Base-by-base conservation (phyloP, 2,113 vertebrate species). In the Ranitomeya variabilis region DNA sequence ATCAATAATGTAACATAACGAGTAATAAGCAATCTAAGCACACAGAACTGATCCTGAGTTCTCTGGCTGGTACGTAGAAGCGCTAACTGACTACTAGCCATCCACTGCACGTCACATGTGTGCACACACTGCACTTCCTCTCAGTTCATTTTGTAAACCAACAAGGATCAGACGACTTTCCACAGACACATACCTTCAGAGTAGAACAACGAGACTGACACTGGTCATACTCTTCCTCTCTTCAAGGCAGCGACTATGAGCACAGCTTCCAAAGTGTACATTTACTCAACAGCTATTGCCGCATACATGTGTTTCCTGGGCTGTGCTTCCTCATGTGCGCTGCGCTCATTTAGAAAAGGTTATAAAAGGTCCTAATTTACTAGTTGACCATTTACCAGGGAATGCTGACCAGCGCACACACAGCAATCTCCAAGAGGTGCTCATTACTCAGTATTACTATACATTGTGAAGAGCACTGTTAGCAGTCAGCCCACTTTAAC, bases 291-390 rank as follows among this genome's bases (percentile, higher is more conserved):
- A 66, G 83, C 31, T 76, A 89, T 89, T 74, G 21, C 37, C 80
- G 31, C 69, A 89, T 26, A 79, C 86, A 82, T 74, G 26, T 77
- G 81, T 37, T 89, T 89, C 87, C 87, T 89, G 87, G 37, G 45
- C 80, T 37, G 80, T 15, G 62, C 59, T 77, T 89, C 80, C 80
- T 83, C 6, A 45, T 86, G 77, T 18, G 4, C 15, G 13, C 74
- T 45, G 11, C 54, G 31, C 19, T 37, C 19, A 66, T 55, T 4
- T 79, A 60, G 3, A 73, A 59, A 12, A 66, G 59, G 31, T 6
- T 59, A 76, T 59, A 26, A 76, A 55, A 79, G 10, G 21, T 80
- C 52, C 57, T 0, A 19, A 51, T 77, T 52, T 71, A 54, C 19
- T 69, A 13, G 66, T 69, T 69, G 13, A 23, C 7, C 67, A 26